Percentiles rank a stretch among this genome's conserved stretches.
These are phyloP conservation scores for Dasyornis broadbenti DNA, from an alignment of 2,113 vertebrate species.

Conservation along the genomic window DNA sequence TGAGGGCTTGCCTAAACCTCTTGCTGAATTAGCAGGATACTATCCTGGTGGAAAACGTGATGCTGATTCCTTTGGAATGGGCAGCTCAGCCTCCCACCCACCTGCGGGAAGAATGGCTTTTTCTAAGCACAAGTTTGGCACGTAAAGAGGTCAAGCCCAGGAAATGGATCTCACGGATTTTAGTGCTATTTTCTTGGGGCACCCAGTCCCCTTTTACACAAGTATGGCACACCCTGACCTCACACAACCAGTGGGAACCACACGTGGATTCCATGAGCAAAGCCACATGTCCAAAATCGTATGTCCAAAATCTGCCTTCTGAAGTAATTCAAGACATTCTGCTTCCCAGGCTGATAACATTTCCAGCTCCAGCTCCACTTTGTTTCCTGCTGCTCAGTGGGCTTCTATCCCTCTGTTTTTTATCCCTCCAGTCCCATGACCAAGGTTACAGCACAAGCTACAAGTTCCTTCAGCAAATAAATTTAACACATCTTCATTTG, in stretches of 20 bases:
- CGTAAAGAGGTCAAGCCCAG: fast-evolving
- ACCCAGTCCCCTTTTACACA: not conserved
- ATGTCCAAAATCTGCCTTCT: constrained; percentile 5
- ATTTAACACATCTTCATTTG: constrained; percentile 66
- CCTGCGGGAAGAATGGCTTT: not conserved
- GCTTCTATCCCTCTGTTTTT: constrained; percentile 34
- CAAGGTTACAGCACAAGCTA: constrained; percentile 28
- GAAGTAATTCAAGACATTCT: not conserved
- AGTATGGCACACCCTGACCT: not conserved
- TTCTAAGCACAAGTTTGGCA: not conserved
- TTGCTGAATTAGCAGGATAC: not conserved
- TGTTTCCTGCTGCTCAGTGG: not conserved
- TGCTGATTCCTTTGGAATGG: not conserved
- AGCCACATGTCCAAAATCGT: constrained; percentile 31
- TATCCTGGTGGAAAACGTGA: not conserved
- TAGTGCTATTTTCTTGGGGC: not conserved
- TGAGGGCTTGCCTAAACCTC: not conserved
- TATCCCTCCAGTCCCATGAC: constrained; percentile 29
- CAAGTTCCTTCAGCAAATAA: constrained; percentile 57
- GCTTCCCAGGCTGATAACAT: constrained; percentile 30
- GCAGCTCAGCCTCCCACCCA: not conserved
- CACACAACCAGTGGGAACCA: not conserved
- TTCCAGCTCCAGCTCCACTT: constrained; percentile 46
- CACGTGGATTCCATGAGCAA: not conserved
- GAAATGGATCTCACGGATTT: not conserved